Evolutionary conservation across 2,113 vertebrate genomes (phyloP), one percentile per base, ranked within the genome.

Genomic region (Alaudala cheleensis): DNA sequence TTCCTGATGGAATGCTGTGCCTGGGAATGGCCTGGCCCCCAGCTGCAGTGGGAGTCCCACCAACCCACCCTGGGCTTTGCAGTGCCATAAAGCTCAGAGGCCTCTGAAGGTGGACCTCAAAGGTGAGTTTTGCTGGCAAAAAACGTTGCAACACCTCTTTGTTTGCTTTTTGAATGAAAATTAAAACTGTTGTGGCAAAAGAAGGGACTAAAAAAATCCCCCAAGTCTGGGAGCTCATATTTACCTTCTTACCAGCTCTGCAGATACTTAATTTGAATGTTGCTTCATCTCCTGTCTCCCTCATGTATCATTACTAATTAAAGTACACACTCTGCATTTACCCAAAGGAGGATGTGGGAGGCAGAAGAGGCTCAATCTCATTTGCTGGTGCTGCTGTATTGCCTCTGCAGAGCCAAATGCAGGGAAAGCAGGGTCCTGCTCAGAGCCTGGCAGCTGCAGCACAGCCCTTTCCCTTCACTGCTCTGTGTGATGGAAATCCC

Each of bases 271-370:
- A 95, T 93, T 86, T 92, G 96, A 92, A 93, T 13, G 10, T 76
- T 84, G 77, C 92, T 91, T 93, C 65, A 76, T 91, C 69, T 96
- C 81, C 84, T 73, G 78, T 85, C 81, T 95, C 87, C 69, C 78
- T 90, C 90, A 85, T 79, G 76, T 92, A 95, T 92, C 89, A 88
- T 78, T 23, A 6, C 93, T 96, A 94, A 96, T 94, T 94, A 97
- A 96, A 95, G 72, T 91, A 89, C 72, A 90, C 66, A 44, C 44
- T 73, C 76, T 81, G 78, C 89, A 73, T 92, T 94, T 77, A 90
- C 89, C 93, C 78, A 54, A 9, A 79, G 3, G 17, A 92, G 82
- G 81, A 54, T 86, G 81, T 89, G 90, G 87, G 92, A 90, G 64
- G 92, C 78, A 91, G 81, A 87, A 94, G 81, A 88, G 71, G 57